Conservation (phyloP, 2,113 vertebrate species). For the Nothoprocta pentlandii region DNA sequence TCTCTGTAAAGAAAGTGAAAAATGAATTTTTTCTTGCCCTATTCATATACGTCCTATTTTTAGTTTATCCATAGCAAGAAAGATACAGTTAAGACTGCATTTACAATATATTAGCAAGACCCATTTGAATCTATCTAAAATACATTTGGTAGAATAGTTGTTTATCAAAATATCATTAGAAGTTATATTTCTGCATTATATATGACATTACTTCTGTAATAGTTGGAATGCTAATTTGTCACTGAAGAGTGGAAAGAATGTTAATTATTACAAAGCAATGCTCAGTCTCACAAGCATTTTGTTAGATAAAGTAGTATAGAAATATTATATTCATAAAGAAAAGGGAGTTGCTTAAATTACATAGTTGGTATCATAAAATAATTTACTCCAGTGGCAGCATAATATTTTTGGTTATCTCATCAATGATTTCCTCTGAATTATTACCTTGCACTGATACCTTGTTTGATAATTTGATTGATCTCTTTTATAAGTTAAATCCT, state of each 20-base stretch:
- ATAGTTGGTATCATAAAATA: not conserved
- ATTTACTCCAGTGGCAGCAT: not conserved
- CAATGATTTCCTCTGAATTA: not conserved
- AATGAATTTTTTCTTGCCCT: not conserved
- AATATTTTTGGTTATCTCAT: not conserved
- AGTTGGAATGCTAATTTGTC: not conserved
- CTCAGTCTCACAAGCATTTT: accelerated
- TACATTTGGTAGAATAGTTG: accelerated
- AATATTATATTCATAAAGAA: not conserved
- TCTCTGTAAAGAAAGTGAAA: not conserved
- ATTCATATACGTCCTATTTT: not conserved
- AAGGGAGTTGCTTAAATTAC: not conserved
- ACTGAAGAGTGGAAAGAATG: not conserved
- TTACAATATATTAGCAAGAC: not conserved
- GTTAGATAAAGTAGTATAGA: not conserved
- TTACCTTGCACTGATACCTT: not conserved
- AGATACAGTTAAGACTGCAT: not conserved
- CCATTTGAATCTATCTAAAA: not conserved
- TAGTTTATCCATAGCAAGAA: not conserved
- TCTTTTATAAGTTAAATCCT: not conserved
- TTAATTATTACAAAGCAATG: not conserved
- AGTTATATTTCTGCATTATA: not conserved
- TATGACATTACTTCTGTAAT: not conserved
- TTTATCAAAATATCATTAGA: not conserved
- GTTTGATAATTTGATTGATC: not conserved